A percentile compares a stretch with the other conserved stretches of the same genome.
Evolutionary conservation across 2,797 vertebrate genomes (phyloP).

Genomic region (Vireo griseus): DNA sequence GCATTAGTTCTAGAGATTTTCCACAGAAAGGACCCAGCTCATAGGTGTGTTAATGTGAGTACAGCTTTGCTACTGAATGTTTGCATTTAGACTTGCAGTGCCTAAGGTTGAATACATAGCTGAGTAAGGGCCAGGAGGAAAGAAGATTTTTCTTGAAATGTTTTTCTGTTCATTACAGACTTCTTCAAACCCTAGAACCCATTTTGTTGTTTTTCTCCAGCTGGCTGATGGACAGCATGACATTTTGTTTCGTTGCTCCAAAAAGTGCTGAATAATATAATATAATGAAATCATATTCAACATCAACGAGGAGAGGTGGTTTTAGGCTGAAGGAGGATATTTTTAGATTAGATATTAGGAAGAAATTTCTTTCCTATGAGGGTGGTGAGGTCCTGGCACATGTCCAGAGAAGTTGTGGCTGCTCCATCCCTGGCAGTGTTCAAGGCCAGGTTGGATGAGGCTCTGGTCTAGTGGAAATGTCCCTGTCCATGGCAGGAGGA

Average conservation of each 20-base stretch:
- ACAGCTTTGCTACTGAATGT: not conserved
- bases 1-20: not conserved
- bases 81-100: not conserved
- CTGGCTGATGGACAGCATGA: not conserved
- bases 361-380: not conserved
- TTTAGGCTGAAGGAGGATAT: not conserved
- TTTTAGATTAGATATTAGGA: not conserved
- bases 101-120: not conserved
- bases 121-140: not conserved
- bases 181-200: not conserved
- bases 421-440: not conserved
- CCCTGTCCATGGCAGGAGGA: fast-evolving
- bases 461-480: not conserved
- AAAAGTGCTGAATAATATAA: too few relatives aligned
- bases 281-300: not conserved
- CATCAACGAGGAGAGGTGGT: not conserved
- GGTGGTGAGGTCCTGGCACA: not conserved
- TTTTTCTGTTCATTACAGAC: not conserved
- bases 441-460: not conserved
- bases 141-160: not conserved
- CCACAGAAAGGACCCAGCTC: not conserved
- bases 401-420: not conserved
- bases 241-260: not conserved
- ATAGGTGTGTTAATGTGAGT: fast-evolving
- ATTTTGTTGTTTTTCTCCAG: not conserved